These are phyloP conservation scores for Vultur gryphus DNA, from an alignment of 2,797 vertebrate species.

Conservation along the genomic window DNA sequence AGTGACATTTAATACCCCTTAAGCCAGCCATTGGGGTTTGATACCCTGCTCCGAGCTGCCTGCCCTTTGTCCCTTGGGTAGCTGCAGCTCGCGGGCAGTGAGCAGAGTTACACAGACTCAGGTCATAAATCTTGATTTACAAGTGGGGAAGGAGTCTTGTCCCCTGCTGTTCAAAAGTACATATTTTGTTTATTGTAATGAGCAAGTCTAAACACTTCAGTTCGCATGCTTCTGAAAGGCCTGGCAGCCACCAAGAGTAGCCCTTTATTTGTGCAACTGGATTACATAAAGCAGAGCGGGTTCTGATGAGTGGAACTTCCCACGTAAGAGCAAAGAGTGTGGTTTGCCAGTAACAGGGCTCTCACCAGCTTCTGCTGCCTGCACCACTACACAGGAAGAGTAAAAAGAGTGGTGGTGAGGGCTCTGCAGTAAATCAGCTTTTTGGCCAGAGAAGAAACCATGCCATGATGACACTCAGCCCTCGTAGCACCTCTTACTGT, in stretches of 20 bases:
- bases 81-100: fast-evolving
- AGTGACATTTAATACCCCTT: background rate
- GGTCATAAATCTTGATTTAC: background rate
- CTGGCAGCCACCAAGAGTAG: background rate
- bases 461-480: background rate
- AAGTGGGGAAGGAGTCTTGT: background rate
- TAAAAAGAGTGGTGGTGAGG: background rate
- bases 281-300: background rate
- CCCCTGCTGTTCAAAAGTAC: background rate
- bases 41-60: background rate
- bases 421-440: background rate
- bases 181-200: background rate
- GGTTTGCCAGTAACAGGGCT: background rate
- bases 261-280: background rate
- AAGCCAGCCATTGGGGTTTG: fast-evolving
- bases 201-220: background rate
- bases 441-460: background rate
- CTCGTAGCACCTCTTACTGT: background rate
- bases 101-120: background rate
- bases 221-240: background rate
- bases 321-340: fast-evolving
- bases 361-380: background rate
- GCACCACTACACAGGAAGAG: fast-evolving
- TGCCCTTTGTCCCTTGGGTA: background rate
- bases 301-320: background rate